Percentiles rank a stretch among this genome's conserved stretches.
These are phyloP conservation scores for Nicator chloris DNA, from an alignment of 2,113 vertebrate species.

Conservation along the genomic window DNA sequence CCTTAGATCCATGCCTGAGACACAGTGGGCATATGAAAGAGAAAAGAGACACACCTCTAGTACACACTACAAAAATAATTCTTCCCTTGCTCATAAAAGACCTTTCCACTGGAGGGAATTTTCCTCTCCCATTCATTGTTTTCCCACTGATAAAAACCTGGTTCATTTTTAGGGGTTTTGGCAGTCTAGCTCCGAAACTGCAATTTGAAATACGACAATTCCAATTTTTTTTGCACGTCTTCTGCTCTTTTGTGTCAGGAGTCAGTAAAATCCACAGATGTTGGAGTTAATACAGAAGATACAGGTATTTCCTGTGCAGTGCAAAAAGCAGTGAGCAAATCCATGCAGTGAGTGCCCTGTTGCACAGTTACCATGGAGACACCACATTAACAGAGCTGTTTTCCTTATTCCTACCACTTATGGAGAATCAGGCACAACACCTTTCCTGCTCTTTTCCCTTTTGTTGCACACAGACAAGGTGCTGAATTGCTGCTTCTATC, in stretches of 20 bases:
- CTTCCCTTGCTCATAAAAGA: not conserved
- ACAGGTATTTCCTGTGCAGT: not conserved
- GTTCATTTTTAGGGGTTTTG: rapidly evolving
- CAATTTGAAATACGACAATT: not conserved
- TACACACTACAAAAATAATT: no score
- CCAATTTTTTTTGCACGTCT: not conserved
- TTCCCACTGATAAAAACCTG: not conserved
- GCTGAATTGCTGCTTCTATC: not conserved
- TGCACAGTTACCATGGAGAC: constrained; percentile 10
- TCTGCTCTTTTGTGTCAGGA: not conserved
- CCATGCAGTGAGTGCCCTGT: not conserved
- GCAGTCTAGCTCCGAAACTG: not conserved
- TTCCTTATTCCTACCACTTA: not conserved
- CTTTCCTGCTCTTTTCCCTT: not conserved
- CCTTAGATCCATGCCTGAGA: not conserved
- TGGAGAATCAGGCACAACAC: not conserved
- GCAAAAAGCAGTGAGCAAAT: not conserved
- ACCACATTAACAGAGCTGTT: not conserved
- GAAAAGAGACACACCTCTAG: not conserved
- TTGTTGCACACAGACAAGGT: not conserved
- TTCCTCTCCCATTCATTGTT: not conserved
- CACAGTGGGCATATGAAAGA: not conserved
- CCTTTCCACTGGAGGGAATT: not conserved
- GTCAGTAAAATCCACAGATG: not conserved
- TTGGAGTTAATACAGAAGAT: not conserved